These are phyloP conservation scores for Drosophila neonasuta DNA, from an alignment of 2,888 invertebrate species.

Conservation along the genomic window DNA sequence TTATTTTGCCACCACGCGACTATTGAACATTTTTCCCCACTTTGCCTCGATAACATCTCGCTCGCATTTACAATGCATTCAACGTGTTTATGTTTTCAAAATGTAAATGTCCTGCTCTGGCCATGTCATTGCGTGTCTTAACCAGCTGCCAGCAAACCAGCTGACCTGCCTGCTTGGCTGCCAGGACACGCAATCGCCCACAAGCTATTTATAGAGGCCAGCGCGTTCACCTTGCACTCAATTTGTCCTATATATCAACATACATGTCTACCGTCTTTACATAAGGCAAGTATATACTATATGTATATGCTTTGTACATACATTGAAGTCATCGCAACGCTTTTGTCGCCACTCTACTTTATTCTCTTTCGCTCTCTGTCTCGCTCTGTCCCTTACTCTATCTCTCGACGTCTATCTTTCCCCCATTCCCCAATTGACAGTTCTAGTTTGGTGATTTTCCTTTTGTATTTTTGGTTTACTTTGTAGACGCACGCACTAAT, in stretches of 20 bases:
- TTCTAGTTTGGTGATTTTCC: slow-evolving; percentile 32
- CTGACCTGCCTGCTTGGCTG: slow-evolving; percentile 14
- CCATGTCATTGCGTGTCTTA: slow-evolving; percentile 55
- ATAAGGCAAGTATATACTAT: slow-evolving; percentile 4
- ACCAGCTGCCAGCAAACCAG: slow-evolving; percentile 36
- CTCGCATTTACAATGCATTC: slow-evolving; percentile 43
- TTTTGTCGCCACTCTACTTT: slow-evolving; percentile 26
- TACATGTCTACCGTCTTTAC: slow-evolving; percentile 2
- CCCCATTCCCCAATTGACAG: slow-evolving; percentile 23
- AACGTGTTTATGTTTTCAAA: slow-evolving; percentile 46
- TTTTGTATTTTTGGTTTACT: slow-evolving; percentile 47
- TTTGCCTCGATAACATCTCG: slow-evolving; percentile 18
- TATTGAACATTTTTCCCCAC: not conserved
- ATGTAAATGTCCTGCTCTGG: slow-evolving; percentile 36
- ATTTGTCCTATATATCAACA: slow-evolving; percentile 32
- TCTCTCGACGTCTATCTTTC: not conserved
- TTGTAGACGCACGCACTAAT: slow-evolving; percentile 61
- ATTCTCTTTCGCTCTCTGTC: not conserved
- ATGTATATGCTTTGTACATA: slow-evolving; percentile 19
- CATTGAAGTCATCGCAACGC: slow-evolving; percentile 16
- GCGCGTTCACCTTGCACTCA: slow-evolving; percentile 58
- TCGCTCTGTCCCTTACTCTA: not conserved
- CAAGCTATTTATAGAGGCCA: slow-evolving; percentile 35
- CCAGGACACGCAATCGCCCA: slow-evolving; percentile 54
- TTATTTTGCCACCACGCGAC: not conserved